These are phyloP conservation scores for Elmis aenea DNA, from an alignment of 2,888 invertebrate genomes.

Conservation along the genomic window DNA sequence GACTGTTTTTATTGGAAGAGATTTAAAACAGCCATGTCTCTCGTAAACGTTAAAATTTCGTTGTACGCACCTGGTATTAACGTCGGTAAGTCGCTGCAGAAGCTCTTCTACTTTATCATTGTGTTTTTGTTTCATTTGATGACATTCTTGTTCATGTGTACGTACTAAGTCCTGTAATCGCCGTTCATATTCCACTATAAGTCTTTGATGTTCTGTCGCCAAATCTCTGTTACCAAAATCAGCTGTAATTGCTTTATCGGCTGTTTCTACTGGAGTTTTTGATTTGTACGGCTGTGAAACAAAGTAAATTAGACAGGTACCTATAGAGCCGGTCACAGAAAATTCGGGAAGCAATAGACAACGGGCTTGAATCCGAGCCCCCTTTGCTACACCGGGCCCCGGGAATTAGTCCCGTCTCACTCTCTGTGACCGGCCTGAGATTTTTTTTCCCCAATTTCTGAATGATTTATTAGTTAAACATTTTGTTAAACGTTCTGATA, in stretches of 20 bases:
- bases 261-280: conserved; percentile 19
- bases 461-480: too few species aligned
- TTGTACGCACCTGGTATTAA: conserved; percentile 60
- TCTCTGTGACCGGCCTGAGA: too few species aligned
- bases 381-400: too few species aligned
- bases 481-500: too few species aligned
- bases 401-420: too few species aligned
- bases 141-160: conserved; percentile 60
- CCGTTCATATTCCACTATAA: conserved; percentile 69
- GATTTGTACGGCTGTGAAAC: conserved; percentile 31
- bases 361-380: too few species aligned
- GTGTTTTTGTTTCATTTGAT: conserved; percentile 70
- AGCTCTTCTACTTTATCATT: conserved; percentile 75
- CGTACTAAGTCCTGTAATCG: conserved; percentile 70
- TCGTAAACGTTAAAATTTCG: background rate
- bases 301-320: too few species aligned
- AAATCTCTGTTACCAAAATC: conserved; percentile 45
- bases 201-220: conserved; percentile 61
- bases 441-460: too few species aligned
- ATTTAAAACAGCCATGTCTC: too few species aligned
- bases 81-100: conserved; percentile 67
- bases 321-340: too few species aligned
- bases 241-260: conserved; percentile 35
- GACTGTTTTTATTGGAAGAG: too few species aligned
- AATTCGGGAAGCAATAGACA: too few species aligned